Base-by-base conservation (phyloP, 2,797 vertebrate species). In the Cyclopterus lumpus region DNA sequence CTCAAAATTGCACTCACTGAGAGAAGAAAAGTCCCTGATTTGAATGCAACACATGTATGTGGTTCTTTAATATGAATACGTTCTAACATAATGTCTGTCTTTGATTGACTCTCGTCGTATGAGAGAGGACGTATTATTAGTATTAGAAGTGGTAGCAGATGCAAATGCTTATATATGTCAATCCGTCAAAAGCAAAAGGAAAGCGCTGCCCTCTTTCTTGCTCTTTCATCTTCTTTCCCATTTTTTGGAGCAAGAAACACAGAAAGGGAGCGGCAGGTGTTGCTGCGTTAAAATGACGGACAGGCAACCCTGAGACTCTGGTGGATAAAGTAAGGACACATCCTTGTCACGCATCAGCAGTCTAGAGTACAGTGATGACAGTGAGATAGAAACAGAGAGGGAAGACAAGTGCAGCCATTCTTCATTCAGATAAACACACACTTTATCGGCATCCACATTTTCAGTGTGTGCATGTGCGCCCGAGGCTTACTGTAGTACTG, bases 381-480 rank as follows among this genome's bases (percentile, higher is more conserved):
- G 38, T 3, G 20, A 60, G 60, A 51, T 30, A 73, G 40, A 75
- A 48, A 73, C 53, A 30, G 22, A 76, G 28, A 70, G 28, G 55
- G 14, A 54, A 49, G 20, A 57, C 53, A 40, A 12, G 38, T 26
- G 6, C 42, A 44, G 3, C 38, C 34, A 32, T 68, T 32, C 68
- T 22, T 65, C 55, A 24, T 28, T 61, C 3, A 62, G 61, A 73
- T 67, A 69, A 71, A 85, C 36, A 75, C 58, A 67, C n/a, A 60
- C 71, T 54, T 59, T 71, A 71, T 81, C 68, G 49, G 64, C 42
- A 71, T 75, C 38, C 58, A 77, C 54, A 79, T 58, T 24, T 49
- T 71, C 57, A 79, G 67, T 74, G 51, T 44, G 55, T 71, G 65
- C 73, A 68, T 32, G 59, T 24, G 24, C 48, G 64, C 74, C 76